These are phyloP conservation scores for Daubentonia madagascariensis DNA, from an alignment of 2,113 vertebrate genomes.

Conservation along the genomic window DNA sequence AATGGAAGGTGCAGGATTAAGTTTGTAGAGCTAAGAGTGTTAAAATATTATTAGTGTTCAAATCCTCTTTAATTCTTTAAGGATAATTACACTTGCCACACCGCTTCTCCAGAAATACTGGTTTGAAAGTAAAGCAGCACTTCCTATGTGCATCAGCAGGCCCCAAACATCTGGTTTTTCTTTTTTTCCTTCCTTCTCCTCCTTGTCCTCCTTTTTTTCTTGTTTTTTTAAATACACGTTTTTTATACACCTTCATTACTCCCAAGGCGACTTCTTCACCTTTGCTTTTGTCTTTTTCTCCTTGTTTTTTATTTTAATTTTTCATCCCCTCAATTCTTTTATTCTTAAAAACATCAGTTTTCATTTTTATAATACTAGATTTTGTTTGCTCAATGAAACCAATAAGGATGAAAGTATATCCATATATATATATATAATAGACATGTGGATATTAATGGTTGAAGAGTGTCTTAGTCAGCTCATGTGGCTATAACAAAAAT, in stretches of 20 bases:
- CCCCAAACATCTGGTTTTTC: background rate
- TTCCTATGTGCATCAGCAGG: rapidly evolving
- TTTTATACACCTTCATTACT: too few relatives aligned
- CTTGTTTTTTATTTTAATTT: background rate
- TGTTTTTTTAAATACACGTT: background rate
- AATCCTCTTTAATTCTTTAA: background rate
- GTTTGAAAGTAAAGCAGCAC: background rate
- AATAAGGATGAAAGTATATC: background rate
- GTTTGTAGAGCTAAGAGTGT: background rate
- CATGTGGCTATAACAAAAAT: background rate
- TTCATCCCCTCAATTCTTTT: background rate
- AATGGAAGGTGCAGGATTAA: background rate
- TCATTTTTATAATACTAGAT: background rate
- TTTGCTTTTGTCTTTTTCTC: background rate
- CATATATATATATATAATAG: background rate
- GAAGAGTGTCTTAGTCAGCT: background rate
- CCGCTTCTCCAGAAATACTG: background rate
- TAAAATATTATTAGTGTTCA: background rate
- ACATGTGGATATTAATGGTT: background rate
- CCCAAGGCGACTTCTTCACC: background rate
- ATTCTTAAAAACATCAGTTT: background rate
- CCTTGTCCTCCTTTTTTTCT: rapidly evolving
- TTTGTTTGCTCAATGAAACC: background rate
- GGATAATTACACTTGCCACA: background rate
- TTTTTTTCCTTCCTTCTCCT: background rate